Evolutionary conservation across 2,888 invertebrate genomes (phyloP), one percentile per base, ranked within the genome.

Genomic region (Xestia ashworthii): DNA sequence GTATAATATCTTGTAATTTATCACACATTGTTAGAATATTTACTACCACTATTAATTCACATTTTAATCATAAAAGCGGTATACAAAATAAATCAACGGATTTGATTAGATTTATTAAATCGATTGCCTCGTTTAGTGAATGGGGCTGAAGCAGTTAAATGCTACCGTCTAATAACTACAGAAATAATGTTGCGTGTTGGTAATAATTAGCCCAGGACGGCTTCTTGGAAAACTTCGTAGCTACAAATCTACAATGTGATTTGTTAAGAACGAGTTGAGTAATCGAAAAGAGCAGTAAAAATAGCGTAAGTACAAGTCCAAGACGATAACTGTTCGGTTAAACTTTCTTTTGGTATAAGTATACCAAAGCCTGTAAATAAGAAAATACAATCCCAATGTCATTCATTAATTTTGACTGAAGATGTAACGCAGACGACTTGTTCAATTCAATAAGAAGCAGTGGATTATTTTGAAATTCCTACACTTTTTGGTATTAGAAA

Each of bases 181-280:
- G 46, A 83, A 74, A 72, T 55, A 25, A 58, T 60, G 69, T 88
- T 81, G 86, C 86, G 78, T 88, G 83, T 83, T 76, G 65, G 25
- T 79, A 74, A 73, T 81, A 79, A 85, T 81, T 75, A 76, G 41
- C n/a, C 19, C 25, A 38, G 48, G 65, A 50, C 38, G 53, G 60
- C 58, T 87, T 88, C 86, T 76, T 71, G 70, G 85, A 86, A 86
- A 83, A 71, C 46, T 67, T 64, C 38, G 38, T 71, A n/a, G 38
- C 16, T 67, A 80, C 70, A 74, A 72, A n/a, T 25, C 16, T 67
- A 80, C 70, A 74, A 72, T 78, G 68, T 62, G 48, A 71, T 73
- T 76, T 65, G 67, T 66, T 77, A 12, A 0, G 12, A n/a, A n/a
- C 6, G 41, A 64, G 22, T 64, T 64, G 41, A 41, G 64, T 64